A percentile compares a stretch with the other conserved stretches of the same genome.
Conservation (phyloP, 2,797 vertebrate species). For the Columba guinea region DNA sequence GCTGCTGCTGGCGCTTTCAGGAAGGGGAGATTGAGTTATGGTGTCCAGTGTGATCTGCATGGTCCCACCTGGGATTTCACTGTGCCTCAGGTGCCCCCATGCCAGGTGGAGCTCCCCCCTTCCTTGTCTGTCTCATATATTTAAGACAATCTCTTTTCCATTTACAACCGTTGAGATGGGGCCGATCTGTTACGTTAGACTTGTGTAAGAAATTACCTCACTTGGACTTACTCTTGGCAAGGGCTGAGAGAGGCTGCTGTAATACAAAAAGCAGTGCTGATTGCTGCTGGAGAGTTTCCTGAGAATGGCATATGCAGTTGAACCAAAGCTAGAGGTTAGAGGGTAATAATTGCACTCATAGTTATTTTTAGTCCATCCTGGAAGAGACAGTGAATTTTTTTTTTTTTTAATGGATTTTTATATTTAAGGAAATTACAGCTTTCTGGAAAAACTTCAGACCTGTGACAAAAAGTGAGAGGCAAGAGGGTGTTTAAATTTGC, state of each 20-base stretch:
- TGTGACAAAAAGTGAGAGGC: neutral
- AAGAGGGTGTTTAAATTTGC: neutral
- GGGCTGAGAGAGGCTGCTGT: slow-evolving; percentile 19
- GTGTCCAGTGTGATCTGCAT: neutral
- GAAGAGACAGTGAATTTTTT: neutral
- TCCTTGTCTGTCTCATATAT: neutral
- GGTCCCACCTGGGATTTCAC: neutral
- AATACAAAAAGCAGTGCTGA: neutral
- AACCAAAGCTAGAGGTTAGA: slow-evolving; percentile 43
- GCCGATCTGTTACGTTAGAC: neutral
- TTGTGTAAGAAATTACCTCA: neutral
- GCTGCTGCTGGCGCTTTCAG: neutral
- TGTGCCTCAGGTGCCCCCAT: neutral
- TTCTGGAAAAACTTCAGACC: slow-evolving; percentile 40
- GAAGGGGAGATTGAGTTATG: neutral
- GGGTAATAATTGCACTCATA: slow-evolving; percentile 37
- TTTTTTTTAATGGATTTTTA: slow-evolving; percentile 12
- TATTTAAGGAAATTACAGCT: slow-evolving; percentile 49
- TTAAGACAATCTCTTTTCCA: neutral
- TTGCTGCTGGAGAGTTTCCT: slow-evolving; percentile 53
- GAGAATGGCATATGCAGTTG: neutral
- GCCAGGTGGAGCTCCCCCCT: neutral
- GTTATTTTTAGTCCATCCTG: slow-evolving; percentile 55
- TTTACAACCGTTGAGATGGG: neutral
- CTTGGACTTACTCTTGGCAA: neutral